Base-by-base conservation (phyloP, 2,113 vertebrate genomes). In the Eublepharis macularius region DNA sequence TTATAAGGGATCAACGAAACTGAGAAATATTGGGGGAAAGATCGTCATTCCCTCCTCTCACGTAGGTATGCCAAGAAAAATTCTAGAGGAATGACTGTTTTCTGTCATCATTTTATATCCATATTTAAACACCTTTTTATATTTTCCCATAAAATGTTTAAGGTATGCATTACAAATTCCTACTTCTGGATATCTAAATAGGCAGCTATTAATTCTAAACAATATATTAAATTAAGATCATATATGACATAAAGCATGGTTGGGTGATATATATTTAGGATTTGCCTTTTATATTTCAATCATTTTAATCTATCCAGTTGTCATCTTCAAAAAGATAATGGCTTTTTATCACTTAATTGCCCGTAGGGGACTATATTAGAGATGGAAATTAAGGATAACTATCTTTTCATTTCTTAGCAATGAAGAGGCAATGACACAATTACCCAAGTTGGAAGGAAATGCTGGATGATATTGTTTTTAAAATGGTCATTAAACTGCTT, bases 381-480 rank as follows among this genome's bases (percentile, higher is more conserved):
- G 8, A 81, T 4, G 3, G 76, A 79, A 90, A 86, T 88, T 4
- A 29, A 51, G 47, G 2, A 4, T 80, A 91, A 85, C 63, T 88
- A 69, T 29, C 41, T 81, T 51, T 26, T 78, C 84, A 73, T 90
- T 73, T 80, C 21, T 57, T 88, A 87, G 77, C 12, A 75, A 8
- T 78, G 26, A 91, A 88, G 17, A 89, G 43, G 69, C 92, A 91
- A 83, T 16, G 69, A 77, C 3, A 57, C 81, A 78, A 87, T 90
- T 69, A 84, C 68, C 47, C 87, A 9, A 80, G 13, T 85, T 86
- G 86, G 39, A 86, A 90, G 80, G 63, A 90, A 92, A 81, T 39
- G 9, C 9, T 51, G 83, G 45, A 29, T 87, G 45, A 84, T 92
- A 90, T 5, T 0, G 0, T 49, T 80, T 19, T 1, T 65, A 76